These are phyloP conservation scores for Trissoscelio sp. DNA, from an alignment of 2,888 invertebrate species.

Conservation along the genomic window DNA sequence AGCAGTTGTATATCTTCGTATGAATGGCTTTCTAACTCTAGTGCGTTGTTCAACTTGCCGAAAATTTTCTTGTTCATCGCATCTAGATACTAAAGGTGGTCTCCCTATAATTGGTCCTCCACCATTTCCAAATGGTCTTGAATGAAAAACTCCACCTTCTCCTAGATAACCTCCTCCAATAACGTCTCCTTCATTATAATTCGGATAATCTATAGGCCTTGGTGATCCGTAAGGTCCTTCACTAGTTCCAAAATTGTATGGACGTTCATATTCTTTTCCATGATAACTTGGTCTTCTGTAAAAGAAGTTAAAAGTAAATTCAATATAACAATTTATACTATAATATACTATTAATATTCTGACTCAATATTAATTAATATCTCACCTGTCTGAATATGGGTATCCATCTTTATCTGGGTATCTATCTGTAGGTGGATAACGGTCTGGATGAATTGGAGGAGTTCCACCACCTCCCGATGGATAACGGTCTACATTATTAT, in stretches of 20 bases:
- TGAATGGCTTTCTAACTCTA: constrained; percentile 91
- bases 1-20: constrained; percentile 89
- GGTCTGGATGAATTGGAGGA: constrained; percentile 83
- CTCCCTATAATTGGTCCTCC: constrained; percentile 83
- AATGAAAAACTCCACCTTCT: constrained; percentile 80
- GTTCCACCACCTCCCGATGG: constrained; percentile 78
- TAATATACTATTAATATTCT: background rate
- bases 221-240: constrained; percentile 73
- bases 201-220: constrained; percentile 77
- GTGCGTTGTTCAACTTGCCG: constrained; percentile 92
- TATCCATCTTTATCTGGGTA: constrained; percentile 80
- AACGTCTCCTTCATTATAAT: constrained; percentile 80
- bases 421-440: constrained; percentile 84
- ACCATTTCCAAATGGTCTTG: constrained; percentile 78
- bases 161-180: constrained; percentile 80
- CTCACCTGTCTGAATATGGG: constrained; percentile 75
- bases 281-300: constrained; percentile 66
- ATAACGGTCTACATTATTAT: constrained; percentile 79
- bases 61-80: constrained; percentile 92
- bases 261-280: constrained; percentile 71
- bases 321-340: too few relatives aligned
- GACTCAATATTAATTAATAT: background rate
- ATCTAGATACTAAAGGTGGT: constrained; percentile 85
- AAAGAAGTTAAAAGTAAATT: background rate
- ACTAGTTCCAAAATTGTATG: constrained; percentile 68